These are phyloP conservation scores for Sylvilagus floridanus DNA, from an alignment of 2,797 vertebrate species.

Conservation along the genomic window DNA sequence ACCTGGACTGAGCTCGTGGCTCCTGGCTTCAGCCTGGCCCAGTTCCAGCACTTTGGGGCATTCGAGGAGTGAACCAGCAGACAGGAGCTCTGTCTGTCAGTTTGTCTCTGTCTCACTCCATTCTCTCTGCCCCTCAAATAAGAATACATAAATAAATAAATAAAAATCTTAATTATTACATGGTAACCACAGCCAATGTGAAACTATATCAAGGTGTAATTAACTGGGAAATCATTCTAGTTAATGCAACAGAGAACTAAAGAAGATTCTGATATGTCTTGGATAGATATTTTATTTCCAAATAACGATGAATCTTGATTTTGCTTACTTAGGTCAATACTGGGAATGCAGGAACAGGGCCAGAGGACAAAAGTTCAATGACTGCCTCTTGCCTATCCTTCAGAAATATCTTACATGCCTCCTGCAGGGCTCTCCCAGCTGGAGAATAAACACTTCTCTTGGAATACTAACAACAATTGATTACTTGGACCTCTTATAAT, in stretches of 20 bases:
- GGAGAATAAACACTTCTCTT: neutral
- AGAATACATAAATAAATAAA: neutral
- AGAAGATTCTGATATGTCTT: neutral
- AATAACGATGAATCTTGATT: neutral
- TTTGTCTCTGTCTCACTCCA: too few relatives aligned
- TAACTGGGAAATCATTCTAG: conserved; percentile 35
- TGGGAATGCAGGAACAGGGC: neutral
- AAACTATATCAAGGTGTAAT: conserved; percentile 42
- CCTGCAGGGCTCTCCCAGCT: neutral
- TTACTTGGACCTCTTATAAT: neutral
- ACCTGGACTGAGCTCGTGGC: too few relatives aligned
- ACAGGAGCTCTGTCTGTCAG: too few relatives aligned
- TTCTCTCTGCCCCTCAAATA: too few relatives aligned
- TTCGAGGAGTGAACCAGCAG: too few relatives aligned
- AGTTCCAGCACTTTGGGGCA: too few relatives aligned
- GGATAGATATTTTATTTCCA: conserved; percentile 42
- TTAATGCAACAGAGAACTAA: conserved; percentile 26
- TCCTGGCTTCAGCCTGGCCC: too few relatives aligned
- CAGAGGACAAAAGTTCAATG: neutral
- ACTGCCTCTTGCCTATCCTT: neutral
- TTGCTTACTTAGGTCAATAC: neutral
- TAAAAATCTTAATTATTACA: conserved; percentile 22
- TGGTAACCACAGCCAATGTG: neutral
- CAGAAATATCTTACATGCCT: neutral
- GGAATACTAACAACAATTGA: conserved; percentile 12